A percentile compares a stretch with the other conserved stretches of the same genome.
Evolutionary conservation across 2,113 vertebrate genomes (phyloP).

Genomic region (Vimba vimba): DNA sequence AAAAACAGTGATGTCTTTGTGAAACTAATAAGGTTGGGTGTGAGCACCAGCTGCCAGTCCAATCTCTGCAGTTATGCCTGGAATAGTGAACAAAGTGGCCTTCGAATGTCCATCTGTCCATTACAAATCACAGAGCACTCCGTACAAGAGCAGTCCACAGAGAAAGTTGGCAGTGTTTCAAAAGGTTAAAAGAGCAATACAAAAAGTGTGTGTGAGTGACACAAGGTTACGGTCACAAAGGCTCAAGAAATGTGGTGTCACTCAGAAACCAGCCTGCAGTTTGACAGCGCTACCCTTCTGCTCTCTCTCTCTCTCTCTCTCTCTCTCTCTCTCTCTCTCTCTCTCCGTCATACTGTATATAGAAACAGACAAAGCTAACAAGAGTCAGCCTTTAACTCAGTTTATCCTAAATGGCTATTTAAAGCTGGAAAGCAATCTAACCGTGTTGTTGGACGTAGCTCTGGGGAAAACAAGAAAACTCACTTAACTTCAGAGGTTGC

Average conservation of each 20-base stretch:
- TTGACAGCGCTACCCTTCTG: conserved; percentile 40
- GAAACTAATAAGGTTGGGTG: conserved; percentile 38
- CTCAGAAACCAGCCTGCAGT: conserved; percentile 29
- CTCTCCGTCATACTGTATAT: neutral
- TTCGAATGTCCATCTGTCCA: conserved; percentile 22
- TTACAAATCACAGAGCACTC: conserved; percentile 22
- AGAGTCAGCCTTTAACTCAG: conserved; percentile 10
- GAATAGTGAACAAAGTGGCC: conserved; percentile 19
- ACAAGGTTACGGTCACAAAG: conserved; percentile 23
- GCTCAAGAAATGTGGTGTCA: conserved; percentile 32
- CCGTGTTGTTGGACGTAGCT: conserved; percentile 18
- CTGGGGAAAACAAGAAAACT: neutral
- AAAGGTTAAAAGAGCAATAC: conserved; percentile 30
- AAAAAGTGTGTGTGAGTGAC: conserved; percentile 10
- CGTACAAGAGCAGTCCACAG: neutral
- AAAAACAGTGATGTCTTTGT: conserved; percentile 28
- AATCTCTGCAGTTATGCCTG: conserved; percentile 29
- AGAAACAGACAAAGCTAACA: conserved; percentile 18
- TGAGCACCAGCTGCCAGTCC: conserved; percentile 26
- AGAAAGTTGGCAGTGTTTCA: conserved; percentile 46
- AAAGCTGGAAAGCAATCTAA: conserved; percentile 4
- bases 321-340: neutral
- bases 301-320: neutral
- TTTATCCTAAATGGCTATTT: conserved; percentile 48
- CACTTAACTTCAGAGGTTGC: neutral